Percentiles rank a stretch among this genome's conserved stretches.
phyloP scores from a whole-genome alignment of 2,888 invertebrate genomes.

The Meloe dianella region DNA sequence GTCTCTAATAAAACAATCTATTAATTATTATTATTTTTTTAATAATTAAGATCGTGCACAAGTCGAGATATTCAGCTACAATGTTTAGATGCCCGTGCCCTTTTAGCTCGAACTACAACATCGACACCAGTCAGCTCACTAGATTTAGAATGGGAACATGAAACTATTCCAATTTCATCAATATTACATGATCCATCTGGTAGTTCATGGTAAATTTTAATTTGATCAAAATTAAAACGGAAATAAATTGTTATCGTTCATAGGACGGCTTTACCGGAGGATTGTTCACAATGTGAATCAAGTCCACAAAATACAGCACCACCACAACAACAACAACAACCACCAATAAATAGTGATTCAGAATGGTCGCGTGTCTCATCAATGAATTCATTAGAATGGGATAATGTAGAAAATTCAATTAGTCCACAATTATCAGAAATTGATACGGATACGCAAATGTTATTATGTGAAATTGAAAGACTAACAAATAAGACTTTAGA shows the following conservation, averaged over 20 bases:
- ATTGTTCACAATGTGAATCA: constrained; percentile 43
- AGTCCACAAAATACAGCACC: constrained; percentile 47
- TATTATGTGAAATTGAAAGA: constrained; percentile 71
- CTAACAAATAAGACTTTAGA: constrained; percentile 69
- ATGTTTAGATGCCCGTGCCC: constrained; percentile 65
- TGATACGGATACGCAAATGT: constrained; percentile 69
- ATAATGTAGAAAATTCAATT: constrained; percentile 63
- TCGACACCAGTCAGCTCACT: constrained; percentile 71
- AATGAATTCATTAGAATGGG: constrained; percentile 74
- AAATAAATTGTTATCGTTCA: no score
- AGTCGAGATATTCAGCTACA: constrained; percentile 66
- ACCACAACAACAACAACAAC: constrained; percentile 13
- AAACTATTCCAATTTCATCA: constrained; percentile 59
- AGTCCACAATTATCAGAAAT: constrained; percentile 61
- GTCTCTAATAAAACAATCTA: neutral
- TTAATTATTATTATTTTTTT: neutral
- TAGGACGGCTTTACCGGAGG: constrained; percentile 49
- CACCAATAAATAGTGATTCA: constrained; percentile 51
- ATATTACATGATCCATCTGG: constrained; percentile 53
- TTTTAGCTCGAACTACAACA: constrained; percentile 56
- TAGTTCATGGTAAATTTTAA: constrained; percentile 54
- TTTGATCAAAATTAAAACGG: no score
- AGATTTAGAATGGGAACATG: constrained; percentile 76
- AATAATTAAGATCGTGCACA: constrained; percentile 46
- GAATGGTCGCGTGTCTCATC: constrained; percentile 70